These are phyloP conservation scores for Dinomys branickii DNA, from an alignment of 2,113 vertebrate species.

Conservation along the genomic window DNA sequence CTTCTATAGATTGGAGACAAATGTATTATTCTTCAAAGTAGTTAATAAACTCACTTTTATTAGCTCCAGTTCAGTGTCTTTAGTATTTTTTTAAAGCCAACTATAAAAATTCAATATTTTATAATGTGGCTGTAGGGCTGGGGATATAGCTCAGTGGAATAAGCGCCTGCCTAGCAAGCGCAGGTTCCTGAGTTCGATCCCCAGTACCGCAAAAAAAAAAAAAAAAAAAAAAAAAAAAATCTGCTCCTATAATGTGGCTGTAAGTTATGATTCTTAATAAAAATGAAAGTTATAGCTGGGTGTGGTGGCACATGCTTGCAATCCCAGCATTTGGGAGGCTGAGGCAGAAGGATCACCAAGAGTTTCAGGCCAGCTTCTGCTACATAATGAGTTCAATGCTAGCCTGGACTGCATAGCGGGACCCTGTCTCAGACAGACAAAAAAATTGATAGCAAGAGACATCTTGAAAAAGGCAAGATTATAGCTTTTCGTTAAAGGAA, in stretches of 20 bases:
- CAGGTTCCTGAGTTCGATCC: no score
- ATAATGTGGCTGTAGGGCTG: not conserved
- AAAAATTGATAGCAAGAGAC: not conserved
- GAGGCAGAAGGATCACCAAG: not conserved
- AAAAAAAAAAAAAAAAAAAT: no score
- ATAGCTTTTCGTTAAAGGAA: not conserved
- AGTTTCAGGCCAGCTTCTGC: not conserved
- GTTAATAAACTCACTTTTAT: not conserved
- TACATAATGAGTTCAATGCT: not conserved
- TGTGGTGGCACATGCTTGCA: not conserved
- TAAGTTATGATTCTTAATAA: not conserved
- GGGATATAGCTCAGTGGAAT: no score
- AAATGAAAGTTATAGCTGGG: not conserved
- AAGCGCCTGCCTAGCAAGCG: no score
- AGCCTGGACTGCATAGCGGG: not conserved
- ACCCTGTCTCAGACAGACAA: not conserved
- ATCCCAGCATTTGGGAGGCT: not conserved
- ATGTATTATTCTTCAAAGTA: slow-evolving; percentile 6
- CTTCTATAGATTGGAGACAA: slow-evolving; percentile 57
- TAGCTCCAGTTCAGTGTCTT: not conserved
- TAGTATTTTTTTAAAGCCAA: not conserved
- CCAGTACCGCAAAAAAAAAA: no score
- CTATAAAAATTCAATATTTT: not conserved
- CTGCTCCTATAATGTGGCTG: not conserved
- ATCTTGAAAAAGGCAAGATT: not conserved